Conservation (phyloP, 1,140 invertebrate genomes). For the Harlomillsia oculata region DNA sequence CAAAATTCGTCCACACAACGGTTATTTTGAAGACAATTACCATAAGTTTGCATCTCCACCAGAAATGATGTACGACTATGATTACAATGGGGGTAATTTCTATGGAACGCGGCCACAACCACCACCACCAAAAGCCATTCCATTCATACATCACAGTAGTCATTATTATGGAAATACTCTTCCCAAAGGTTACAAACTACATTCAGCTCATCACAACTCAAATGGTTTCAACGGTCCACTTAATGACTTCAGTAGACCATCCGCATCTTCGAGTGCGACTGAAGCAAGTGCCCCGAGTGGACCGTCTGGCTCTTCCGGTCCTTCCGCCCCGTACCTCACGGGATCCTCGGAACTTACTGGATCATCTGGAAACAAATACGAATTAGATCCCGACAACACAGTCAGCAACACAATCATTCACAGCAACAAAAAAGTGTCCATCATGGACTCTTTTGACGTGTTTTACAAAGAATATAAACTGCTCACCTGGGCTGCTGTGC, state of each 20-base stretch:
- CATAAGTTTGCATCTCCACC: constrained; percentile 1
- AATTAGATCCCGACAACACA: background rate
- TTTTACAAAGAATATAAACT: constrained; percentile 32
- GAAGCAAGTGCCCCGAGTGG: too few species aligned
- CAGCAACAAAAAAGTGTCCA: constrained; percentile 10
- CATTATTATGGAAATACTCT: constrained; percentile 8
- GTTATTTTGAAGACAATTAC: constrained; percentile 4
- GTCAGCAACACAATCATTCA: background rate
- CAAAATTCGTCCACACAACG: too few species aligned
- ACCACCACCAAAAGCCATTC: background rate
- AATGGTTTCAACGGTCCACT: too few species aligned
- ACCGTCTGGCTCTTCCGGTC: too few species aligned
- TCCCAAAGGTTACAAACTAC: too few species aligned
- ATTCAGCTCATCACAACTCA: too few species aligned
- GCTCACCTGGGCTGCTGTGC: constrained; percentile 25
- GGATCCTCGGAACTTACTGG: background rate
- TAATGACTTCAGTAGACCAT: too few species aligned
- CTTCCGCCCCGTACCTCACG: too few species aligned
- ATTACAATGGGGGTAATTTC: constrained; percentile 2
- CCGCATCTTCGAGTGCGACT: background rate
- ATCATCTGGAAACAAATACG: background rate
- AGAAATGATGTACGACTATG: constrained; percentile 1
- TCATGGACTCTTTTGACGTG: constrained; percentile 24
- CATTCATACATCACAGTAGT: background rate
- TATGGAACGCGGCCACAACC: constrained; percentile 1